Evolutionary conservation across 1,140 invertebrate species (phyloP).

Genomic region (Drosophila orena): DNA sequence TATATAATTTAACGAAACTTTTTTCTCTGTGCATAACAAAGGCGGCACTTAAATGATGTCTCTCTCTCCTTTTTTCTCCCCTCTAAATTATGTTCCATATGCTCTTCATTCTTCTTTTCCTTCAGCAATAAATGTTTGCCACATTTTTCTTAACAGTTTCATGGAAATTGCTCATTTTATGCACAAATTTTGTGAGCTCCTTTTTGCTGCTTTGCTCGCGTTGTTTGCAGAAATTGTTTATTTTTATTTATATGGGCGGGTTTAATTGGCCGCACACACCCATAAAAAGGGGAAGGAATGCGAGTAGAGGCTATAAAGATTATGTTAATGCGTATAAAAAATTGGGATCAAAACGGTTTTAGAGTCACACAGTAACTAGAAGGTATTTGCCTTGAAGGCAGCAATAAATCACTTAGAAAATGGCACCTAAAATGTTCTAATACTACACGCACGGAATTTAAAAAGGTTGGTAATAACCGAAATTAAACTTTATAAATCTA

Average conservation of each 20-base stretch:
- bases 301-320: constrained; percentile 42
- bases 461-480: too few relatives aligned
- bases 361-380: constrained; percentile 15
- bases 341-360: constrained; percentile 31
- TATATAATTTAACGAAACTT: constrained; percentile 43
- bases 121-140: constrained; percentile 66
- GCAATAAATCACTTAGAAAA: constrained; percentile 33
- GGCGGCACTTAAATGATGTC: constrained; percentile 62
- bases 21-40: constrained; percentile 63
- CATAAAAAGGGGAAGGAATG: constrained; percentile 29
- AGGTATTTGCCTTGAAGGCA: neutral
- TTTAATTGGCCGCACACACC: constrained; percentile 68
- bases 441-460: too few relatives aligned
- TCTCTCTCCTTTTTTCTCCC: constrained; percentile 23
- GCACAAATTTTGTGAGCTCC: constrained; percentile 41
- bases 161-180: constrained; percentile 79
- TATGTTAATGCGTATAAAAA: constrained; percentile 51
- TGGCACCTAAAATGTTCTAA: neutral
- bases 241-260: constrained; percentile 73
- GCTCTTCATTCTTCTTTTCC: constrained; percentile 17
- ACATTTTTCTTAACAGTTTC: constrained; percentile 77
- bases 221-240: constrained; percentile 70
- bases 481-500: too few relatives aligned
- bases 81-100: constrained; percentile 71
- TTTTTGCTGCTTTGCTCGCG: constrained; percentile 1